Base-by-base conservation (phyloP, 1,140 invertebrate species). In the Drosophila hydei region DNA sequence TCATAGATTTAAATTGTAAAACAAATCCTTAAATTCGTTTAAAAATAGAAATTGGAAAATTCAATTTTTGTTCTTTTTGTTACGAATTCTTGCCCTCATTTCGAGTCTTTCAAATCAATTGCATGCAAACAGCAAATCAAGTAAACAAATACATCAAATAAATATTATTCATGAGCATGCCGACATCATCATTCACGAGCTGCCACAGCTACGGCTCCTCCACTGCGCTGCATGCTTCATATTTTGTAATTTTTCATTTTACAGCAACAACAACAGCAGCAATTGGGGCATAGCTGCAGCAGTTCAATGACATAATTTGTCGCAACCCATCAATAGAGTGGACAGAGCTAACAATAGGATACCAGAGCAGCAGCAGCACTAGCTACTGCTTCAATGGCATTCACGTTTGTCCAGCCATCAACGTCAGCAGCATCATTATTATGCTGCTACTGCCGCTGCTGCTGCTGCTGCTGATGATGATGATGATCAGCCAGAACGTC, bases 301-400 rank as follows among this genome's bases (percentile, higher is more conserved):
- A 83, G 83, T 87, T 83, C 83, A 88, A 87, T 87, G 83, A 88
- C 83, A 87, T 87, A 87, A 88, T 87, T 87, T 87, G 83, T 87
- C 75, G 83, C 83, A 88, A 62, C 54, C 71, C 83, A 87, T 87
- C 83, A 87, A 87, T 88, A 61, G 64, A 78, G 60, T 77, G 77
- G 81, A 76, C 65, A 67, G 45, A 47, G 48, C 51, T 71, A 84
- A 76, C 81, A 87, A 78, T 75, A 52, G 72, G 60, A 58, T 43
- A 79, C 59, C 67, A 67, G 67, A 62, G 71, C 61, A 72, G 50
- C 58, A 56, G 74, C 67, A 55, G 62, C 62, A 80, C 56, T 56
- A 58, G 51, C 72, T 62, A 40, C 60, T 52, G 43, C 45, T 38
- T 21, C 65, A 60, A 71, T 76, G 78, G 59, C 62, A 77, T 73